Evolutionary conservation across 1,140 invertebrate genomes (phyloP).

Genomic region (Leptinotarsa undecemlineata): DNA sequence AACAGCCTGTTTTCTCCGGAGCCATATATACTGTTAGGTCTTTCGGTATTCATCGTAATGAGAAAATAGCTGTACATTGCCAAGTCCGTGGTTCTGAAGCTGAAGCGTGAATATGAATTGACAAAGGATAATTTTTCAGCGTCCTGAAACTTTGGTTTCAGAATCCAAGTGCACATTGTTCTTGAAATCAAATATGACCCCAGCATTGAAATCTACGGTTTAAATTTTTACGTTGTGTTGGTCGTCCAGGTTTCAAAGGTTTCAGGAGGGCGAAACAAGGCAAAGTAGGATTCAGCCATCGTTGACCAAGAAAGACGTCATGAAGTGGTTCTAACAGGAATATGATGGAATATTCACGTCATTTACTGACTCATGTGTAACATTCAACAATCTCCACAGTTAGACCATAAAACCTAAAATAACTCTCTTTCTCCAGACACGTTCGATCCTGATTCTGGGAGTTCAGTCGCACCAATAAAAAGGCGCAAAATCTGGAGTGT

Average conservation of each 20-base stretch:
- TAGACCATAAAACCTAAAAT: no score
- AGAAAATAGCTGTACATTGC: constrained; percentile 99
- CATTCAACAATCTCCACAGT: no score
- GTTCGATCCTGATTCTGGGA: no score
- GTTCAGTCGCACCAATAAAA: no score
- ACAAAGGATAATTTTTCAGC: constrained; percentile 96
- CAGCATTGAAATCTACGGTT: constrained; percentile 98
- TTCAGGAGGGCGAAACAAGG: constrained; percentile 90
- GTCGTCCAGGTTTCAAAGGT: constrained; percentile 94
- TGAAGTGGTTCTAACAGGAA: constrained; percentile 93
- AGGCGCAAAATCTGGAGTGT: no score
- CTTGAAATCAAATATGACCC: constrained; percentile 99
- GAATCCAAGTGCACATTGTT: constrained; percentile 99
- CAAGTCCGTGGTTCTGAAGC: constrained; percentile 98
- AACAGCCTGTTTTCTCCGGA: constrained; percentile 99
- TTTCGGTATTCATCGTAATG: constrained; percentile 99
- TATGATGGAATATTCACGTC: no score
- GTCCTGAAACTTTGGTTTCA: constrained; percentile 99
- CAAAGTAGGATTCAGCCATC: constrained; percentile 89
- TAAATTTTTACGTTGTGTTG: constrained; percentile 99
- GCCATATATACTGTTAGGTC: constrained; percentile 98
- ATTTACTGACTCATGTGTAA: no score
- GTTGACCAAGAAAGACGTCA: constrained; percentile 97
- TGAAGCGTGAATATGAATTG: constrained; percentile 97
- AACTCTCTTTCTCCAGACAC: no score